Percentiles rank a stretch among this genome's conserved stretches.
Conservation (phyloP, 2,113 vertebrate species). For the Sphaerodactylus townsendi region DNA sequence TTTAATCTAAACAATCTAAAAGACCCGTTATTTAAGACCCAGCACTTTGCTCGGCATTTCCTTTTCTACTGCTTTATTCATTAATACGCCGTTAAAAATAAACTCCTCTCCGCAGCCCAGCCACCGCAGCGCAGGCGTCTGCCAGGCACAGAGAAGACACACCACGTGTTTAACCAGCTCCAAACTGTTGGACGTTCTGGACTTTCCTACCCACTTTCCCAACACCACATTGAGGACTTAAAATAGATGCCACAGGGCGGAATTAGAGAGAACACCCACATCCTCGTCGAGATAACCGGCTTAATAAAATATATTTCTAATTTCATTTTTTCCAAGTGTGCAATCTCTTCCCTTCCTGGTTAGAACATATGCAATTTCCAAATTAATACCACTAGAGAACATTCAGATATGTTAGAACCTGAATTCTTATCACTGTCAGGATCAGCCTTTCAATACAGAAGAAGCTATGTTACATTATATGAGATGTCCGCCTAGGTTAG, state of each 20-base stretch:
- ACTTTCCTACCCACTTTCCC: conserved; percentile 52
- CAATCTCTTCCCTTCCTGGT: neutral
- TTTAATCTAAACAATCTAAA: conserved; percentile 15
- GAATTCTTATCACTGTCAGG: neutral
- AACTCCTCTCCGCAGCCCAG: conserved; percentile 14
- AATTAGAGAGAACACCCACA: neutral
- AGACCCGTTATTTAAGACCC: conserved; percentile 22
- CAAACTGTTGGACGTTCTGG: conserved; percentile 42
- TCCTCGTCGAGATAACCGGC: neutral
- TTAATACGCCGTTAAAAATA: neutral
- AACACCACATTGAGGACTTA: conserved; percentile 55
- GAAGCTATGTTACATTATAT: no score
- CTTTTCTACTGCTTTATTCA: conserved; percentile 23
- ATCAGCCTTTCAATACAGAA: neutral
- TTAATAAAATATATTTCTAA: neutral
- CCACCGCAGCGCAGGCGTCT: conserved; percentile 22
- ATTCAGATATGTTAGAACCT: neutral
- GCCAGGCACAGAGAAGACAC: conserved; percentile 38
- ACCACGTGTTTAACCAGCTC: conserved; percentile 43
- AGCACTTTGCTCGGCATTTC: neutral
- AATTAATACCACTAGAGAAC: neutral
- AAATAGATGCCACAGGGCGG: neutral
- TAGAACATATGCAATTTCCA: neutral
- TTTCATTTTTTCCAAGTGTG: conserved; percentile 2
- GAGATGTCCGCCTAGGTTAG: no score